Evolutionary conservation across 2,797 vertebrate genomes (phyloP).

Genomic region (Crocidura indochinensis): DNA sequence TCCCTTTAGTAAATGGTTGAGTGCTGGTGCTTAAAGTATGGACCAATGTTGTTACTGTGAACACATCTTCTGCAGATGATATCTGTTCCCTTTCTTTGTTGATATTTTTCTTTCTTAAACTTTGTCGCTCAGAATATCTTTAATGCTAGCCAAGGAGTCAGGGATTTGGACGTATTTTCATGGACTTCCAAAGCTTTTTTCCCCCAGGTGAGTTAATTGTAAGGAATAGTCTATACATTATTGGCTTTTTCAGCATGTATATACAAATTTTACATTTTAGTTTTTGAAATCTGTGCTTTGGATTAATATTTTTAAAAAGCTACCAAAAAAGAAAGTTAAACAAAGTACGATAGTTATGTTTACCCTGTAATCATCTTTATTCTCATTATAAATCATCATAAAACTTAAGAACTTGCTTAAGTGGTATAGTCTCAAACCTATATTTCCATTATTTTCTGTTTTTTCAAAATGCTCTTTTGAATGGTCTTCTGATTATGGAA

Average conservation of each 20-base stretch:
- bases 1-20: constrained; percentile 78
- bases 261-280: constrained; percentile 72
- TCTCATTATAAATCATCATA: constrained; percentile 25
- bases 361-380: not conserved
- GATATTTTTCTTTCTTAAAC: constrained; percentile 96
- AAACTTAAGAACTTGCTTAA: constrained; percentile 56
- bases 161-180: constrained; percentile 98
- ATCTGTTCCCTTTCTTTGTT: constrained; percentile 90
- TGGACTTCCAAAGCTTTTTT: constrained; percentile 97
- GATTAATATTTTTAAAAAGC: constrained; percentile 12
- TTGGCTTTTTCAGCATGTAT: constrained; percentile 87
- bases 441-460: not conserved
- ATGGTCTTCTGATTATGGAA: constrained; percentile 41
- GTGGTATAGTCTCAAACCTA: not conserved
- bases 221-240: constrained; percentile 90
- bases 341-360: constrained; percentile 50
- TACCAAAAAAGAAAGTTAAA: constrained; percentile 10
- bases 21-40: constrained; percentile 74
- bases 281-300: constrained; percentile 79
- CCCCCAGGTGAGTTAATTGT: constrained; percentile 96
- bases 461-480: constrained; percentile 39
- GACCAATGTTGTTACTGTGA: constrained; percentile 82
- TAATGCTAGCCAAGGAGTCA: constrained; percentile 99
- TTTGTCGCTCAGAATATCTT: constrained; percentile 99
- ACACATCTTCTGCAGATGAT: constrained; percentile 87